Base-by-base conservation (phyloP, 2,888 invertebrate species). In the Agapostemon virescens region DNA sequence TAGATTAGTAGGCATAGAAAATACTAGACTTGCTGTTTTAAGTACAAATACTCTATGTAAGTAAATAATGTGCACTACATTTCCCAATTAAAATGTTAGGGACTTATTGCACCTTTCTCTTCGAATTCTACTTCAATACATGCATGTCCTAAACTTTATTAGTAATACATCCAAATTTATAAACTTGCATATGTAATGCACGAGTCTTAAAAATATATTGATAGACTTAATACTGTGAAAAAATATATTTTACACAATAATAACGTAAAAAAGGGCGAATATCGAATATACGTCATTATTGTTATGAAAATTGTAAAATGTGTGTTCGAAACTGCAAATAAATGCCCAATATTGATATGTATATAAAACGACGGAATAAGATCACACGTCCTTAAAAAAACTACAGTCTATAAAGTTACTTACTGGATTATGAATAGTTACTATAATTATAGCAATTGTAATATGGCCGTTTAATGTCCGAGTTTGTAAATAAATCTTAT, bases 341-440 rank as follows among this genome's bases (percentile, higher is more conserved):
- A 91, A 91, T 91, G 91, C 90, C 91, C 90, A 87, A 87, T 89
- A 90, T 83, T 89, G 91, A 91, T 91, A 91, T 90, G 90, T 90
- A 85, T 81, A 83, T 78, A 84, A 84, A 82, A 80, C 84, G 84
- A 86, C 76, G 73, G 71, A 87, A 75, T 67, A 77, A 49, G 52
- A 69, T 69, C 74, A 67, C 67, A 67, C 52, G 20, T 69, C 42
- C 17, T 74, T 82, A 73, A 77, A 64, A 15, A 79, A 77, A 83
- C 63, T 79, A 73, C n/a, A 38, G 63, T 38, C 38, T 40, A 40
- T 45, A n/a, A 63, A 55, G 58, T 75, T 69, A 13, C 45, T 74
- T 42, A 42, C 17, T 61, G 15, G 23, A n/a, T 79, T 70, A 33
- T 38, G 70, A 38, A 30, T 58, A 69, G 45, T 58, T 75, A 75